Conservation (phyloP, 2,113 vertebrate genomes). For the Halichoerus grypus region DNA sequence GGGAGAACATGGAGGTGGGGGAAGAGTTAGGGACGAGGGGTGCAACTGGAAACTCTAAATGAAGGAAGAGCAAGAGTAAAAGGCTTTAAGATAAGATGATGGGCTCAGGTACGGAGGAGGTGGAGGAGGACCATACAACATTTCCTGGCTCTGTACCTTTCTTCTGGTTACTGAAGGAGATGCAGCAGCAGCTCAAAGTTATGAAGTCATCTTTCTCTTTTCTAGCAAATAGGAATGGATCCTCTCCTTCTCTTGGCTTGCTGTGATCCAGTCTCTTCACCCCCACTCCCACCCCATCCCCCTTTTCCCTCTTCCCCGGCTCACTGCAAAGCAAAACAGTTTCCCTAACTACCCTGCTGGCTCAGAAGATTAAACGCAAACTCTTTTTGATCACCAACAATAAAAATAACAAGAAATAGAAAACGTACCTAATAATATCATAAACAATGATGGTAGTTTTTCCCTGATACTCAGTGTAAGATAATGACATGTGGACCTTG, state of each 20-base stretch:
- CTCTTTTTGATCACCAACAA: not conserved
- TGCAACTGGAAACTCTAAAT: not conserved
- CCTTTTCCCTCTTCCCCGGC: not conserved
- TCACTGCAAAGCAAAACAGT: not conserved
- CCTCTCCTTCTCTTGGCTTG: not conserved
- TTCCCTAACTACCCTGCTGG: not conserved
- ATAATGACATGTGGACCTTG: not conserved
- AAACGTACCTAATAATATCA: not conserved
- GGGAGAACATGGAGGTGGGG: not conserved
- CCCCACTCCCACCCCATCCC: not conserved
- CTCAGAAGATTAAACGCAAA: slow-evolving; percentile 19
- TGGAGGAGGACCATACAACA: too few relatives aligned
- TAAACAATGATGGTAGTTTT: not conserved
- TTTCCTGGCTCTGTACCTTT: not conserved
- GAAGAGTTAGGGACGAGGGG: not conserved
- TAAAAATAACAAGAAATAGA: slow-evolving; percentile 1
- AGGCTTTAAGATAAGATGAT: not conserved
- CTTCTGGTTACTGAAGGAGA: not conserved
- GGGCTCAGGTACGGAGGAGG: not conserved
- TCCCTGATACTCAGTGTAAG: not conserved
- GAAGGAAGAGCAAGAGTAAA: not conserved
- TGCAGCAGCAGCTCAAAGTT: not conserved
- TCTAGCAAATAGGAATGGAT: not conserved
- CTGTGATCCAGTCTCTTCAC: not conserved
- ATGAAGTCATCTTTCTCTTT: not conserved